Percentiles rank a stretch among this genome's conserved stretches.
Evolutionary conservation across 2,888 invertebrate genomes (phyloP).

Genomic region (Catocala fraxini): DNA sequence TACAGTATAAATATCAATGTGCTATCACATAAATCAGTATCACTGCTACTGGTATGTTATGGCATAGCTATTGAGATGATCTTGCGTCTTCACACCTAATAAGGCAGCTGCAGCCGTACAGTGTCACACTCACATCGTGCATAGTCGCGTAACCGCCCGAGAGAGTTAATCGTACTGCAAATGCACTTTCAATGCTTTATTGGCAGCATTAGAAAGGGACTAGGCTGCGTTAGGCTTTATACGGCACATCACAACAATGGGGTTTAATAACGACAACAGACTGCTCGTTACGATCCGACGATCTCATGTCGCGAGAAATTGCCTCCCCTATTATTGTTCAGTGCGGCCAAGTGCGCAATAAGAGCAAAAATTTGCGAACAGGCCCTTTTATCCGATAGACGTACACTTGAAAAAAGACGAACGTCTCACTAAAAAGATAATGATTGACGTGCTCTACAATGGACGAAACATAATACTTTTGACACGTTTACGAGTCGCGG

Average conservation of each 20-base stretch:
- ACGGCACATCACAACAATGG: conserved; percentile 78
- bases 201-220: conserved; percentile 76
- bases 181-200: conserved; percentile 77
- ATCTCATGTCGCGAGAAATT: conserved; percentile 73
- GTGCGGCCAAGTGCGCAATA: conserved; percentile 67
- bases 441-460: conserved; percentile 36
- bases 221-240: conserved; percentile 69
- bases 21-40: too few relatives aligned
- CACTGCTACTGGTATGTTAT: too few relatives aligned
- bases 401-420: conserved; percentile 45
- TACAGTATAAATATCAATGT: too few relatives aligned
- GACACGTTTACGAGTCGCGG: neutral
- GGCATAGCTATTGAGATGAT: neutral
- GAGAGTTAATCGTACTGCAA: conserved; percentile 66
- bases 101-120: conserved; percentile 37
- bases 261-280: conserved; percentile 75
- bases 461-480: conserved; percentile 24
- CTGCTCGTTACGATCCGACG: conserved; percentile 74
- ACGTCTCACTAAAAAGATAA: conserved; percentile 23
- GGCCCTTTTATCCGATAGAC: conserved; percentile 60
- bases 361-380: conserved; percentile 70
- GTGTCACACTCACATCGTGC: conserved; percentile 44
- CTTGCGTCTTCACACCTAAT: neutral
- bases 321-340: conserved; percentile 72
- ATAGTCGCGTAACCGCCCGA: conserved; percentile 41